Evolutionary conservation across 2,113 vertebrate genomes (phyloP).

Genomic region (Eidolon helvum): DNA sequence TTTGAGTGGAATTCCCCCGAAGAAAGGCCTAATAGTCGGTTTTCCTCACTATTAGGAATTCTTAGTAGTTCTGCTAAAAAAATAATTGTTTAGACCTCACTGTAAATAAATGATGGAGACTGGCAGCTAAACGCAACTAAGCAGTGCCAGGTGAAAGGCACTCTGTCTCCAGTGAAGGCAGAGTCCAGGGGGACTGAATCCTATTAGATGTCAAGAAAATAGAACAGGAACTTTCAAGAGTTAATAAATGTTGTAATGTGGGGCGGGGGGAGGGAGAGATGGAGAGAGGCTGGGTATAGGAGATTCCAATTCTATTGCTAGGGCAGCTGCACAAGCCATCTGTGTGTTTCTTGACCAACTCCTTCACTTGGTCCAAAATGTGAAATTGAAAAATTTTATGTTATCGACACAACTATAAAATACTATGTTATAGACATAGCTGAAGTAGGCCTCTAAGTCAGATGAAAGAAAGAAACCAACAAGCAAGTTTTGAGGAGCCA

Average conservation of each 20-base stretch:
- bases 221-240: neutral
- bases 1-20: neutral
- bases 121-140: neutral
- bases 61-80: neutral
- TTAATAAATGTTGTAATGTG: neutral
- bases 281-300: neutral
- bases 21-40: neutral
- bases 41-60: neutral
- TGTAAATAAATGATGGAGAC: neutral
- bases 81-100: neutral
- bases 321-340: neutral
- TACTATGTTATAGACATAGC: neutral
- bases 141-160: neutral
- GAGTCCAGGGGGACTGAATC: neutral
- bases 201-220: neutral
- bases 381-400: neutral
- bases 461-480: neutral
- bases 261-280: neutral
- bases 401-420: neutral
- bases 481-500: neutral
- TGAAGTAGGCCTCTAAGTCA: neutral
- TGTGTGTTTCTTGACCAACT: neutral
- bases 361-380: neutral
- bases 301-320: neutral
- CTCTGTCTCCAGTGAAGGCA: neutral